Evolutionary conservation across 1,140 invertebrate species (phyloP).

Genomic region (Oedothorax gibbosus): DNA sequence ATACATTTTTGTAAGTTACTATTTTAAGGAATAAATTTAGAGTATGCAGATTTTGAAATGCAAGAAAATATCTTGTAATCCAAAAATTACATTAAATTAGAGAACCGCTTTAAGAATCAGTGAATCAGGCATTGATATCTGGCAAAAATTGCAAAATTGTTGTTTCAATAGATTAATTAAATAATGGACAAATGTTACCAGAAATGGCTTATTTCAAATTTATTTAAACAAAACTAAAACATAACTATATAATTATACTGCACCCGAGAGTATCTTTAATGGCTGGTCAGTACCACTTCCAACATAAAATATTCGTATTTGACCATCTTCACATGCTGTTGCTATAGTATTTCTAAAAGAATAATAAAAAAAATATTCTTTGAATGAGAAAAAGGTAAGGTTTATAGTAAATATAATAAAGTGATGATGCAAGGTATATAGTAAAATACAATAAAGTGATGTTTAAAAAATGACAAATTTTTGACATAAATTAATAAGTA

Average conservation of each 20-base stretch:
- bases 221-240: too few relatives aligned
- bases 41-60: too few relatives aligned
- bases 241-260: not conserved
- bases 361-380: not conserved
- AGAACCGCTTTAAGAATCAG: too few relatives aligned
- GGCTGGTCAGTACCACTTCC: slow-evolving; percentile 65
- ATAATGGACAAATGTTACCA: too few relatives aligned
- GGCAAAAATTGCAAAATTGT: too few relatives aligned
- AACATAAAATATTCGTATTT: slow-evolving; percentile 69
- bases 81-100: too few relatives aligned
- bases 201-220: too few relatives aligned
- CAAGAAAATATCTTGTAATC: too few relatives aligned
- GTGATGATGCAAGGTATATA: not conserved
- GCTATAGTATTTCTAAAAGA: slow-evolving; percentile 69
- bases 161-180: too few relatives aligned
- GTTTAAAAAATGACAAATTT: not conserved
- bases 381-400: not conserved
- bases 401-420: not conserved
- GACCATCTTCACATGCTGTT: slow-evolving; percentile 71
- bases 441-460: not conserved
- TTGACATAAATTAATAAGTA: not conserved
- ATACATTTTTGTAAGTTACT: not conserved
- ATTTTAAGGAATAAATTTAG: too few relatives aligned
- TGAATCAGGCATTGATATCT: too few relatives aligned
- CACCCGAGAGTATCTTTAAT: slow-evolving; percentile 67